These are phyloP conservation scores for Hylia prasina DNA, from an alignment of 2,113 vertebrate genomes.

Conservation along the genomic window DNA sequence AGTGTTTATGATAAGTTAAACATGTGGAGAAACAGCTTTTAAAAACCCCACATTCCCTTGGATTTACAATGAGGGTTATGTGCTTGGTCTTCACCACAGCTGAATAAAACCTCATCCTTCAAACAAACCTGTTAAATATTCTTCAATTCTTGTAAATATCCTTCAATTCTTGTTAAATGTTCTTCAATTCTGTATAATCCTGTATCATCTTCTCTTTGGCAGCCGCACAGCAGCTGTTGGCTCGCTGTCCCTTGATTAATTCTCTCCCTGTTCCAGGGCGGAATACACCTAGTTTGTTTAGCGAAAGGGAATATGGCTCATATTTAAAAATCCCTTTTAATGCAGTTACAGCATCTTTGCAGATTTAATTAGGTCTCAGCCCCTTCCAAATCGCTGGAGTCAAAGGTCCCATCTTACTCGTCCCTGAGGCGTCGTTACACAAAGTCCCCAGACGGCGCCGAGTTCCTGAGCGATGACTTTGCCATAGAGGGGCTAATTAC, in stretches of 20 bases:
- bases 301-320: background rate
- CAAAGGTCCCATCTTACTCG: constrained; percentile 11
- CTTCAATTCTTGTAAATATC: background rate
- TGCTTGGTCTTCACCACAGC: background rate
- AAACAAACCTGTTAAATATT: background rate
- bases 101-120: background rate
- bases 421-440: constrained; percentile 9
- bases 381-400: constrained; percentile 6
- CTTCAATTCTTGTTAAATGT: background rate
- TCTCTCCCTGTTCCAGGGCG: background rate
- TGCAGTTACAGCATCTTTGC: constrained; percentile 4
- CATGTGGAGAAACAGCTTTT: background rate
- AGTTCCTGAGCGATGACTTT: constrained; percentile 9
- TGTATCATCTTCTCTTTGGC: constrained; percentile 23
- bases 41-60: background rate
- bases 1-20: background rate
- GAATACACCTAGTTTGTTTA: constrained; percentile 28
- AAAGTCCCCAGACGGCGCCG: constrained; percentile 15
- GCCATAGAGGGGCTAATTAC: constrained; percentile 25
- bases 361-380: constrained; percentile 35
- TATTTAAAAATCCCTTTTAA: constrained; percentile 23
- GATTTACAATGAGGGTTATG: background rate
- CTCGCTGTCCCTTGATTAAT: constrained; percentile 8
- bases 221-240: background rate
- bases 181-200: background rate